Evolutionary conservation across 2,113 vertebrate genomes (phyloP).

Genomic region (Crotalus viridis): DNA sequence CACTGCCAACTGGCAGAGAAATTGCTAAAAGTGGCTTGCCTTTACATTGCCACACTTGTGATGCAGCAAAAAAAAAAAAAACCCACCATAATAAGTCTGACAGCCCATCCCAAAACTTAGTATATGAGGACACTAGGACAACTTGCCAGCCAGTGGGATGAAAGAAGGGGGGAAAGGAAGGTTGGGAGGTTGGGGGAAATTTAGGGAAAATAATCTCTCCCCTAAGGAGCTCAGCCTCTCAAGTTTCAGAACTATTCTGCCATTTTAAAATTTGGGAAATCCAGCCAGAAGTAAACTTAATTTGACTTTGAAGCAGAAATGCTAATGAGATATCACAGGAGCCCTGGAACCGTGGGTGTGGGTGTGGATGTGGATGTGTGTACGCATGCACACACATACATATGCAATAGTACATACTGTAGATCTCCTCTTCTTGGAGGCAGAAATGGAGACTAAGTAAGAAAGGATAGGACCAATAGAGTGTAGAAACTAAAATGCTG

Average conservation of each 20-base stretch:
- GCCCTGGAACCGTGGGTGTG: background rate
- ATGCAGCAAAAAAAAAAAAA: background rate
- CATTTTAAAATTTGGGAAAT: background rate
- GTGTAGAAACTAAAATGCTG: background rate
- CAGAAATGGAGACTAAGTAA: background rate
- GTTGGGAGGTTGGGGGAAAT: background rate
- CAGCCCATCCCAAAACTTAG: background rate
- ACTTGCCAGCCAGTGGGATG: background rate
- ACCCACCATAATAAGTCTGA: background rate
- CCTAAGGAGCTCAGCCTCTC: background rate
- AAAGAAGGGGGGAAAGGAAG: background rate
- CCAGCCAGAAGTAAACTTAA: background rate
- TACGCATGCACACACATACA: background rate
- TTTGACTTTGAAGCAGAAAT: background rate
- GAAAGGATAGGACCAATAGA: background rate
- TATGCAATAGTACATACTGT: background rate
- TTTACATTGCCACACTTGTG: background rate
- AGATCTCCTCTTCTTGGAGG: background rate
- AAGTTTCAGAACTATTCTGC: background rate
- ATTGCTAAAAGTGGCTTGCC: background rate
- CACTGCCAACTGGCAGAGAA: background rate
- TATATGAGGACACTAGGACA: background rate
- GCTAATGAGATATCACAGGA: background rate
- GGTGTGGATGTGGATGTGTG: background rate
- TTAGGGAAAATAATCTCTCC: background rate